Evolutionary conservation across 2,797 vertebrate genomes (phyloP), one percentile per base, ranked within the genome.

Genomic region (Tachyglossus aculeatus): DNA sequence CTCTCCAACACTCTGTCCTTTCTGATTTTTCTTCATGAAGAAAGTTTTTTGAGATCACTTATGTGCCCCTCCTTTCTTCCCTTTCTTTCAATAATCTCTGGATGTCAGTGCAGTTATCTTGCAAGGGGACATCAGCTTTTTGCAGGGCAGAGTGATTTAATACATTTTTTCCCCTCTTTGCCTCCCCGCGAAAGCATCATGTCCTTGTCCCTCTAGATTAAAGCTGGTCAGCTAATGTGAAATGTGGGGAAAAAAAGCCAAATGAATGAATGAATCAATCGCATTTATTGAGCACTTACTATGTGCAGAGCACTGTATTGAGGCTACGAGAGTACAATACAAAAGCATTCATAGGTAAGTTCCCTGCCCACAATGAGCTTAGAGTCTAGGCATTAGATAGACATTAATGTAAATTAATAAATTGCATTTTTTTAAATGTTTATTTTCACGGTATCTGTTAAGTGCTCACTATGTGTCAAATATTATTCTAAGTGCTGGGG

Each of bases 1-100:
- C 63, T 25, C 69, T 77, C 36, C 16, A 50, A 61, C 53, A 34
- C n/a, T 51, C 22, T 50, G 40, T 52, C n/a, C 18, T 47, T 80
- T 68, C 52, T 33, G 31, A 1, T 67, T 66, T 66, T 14, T 73
- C 74, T 16, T 25, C 12, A 8, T 7, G 9, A 66, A 74, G 41
- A 12, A 78, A 79, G 40, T 68, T 24, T 27, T 29, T 52, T 22
- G 10, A 8, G 1, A 3, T 5, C 29, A 13, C 4, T 12, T 1
- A 11, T 5, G 27, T 70, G 19, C n/a, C 29, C 22, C 24, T n/a
- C 27, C 51, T 50, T 15, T 39, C 9, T 24, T 55, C 50, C 1
- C 1, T 67, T 1, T 2, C 18, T n/a, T 72, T 76, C 15, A n/a
- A 37, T 53, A 56, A 7, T 69, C 34, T 52, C 65, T 18, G 43